These are phyloP conservation scores for Caenorhabditis latens DNA, from an alignment of 1,140 invertebrate species.

Conservation along the genomic window DNA sequence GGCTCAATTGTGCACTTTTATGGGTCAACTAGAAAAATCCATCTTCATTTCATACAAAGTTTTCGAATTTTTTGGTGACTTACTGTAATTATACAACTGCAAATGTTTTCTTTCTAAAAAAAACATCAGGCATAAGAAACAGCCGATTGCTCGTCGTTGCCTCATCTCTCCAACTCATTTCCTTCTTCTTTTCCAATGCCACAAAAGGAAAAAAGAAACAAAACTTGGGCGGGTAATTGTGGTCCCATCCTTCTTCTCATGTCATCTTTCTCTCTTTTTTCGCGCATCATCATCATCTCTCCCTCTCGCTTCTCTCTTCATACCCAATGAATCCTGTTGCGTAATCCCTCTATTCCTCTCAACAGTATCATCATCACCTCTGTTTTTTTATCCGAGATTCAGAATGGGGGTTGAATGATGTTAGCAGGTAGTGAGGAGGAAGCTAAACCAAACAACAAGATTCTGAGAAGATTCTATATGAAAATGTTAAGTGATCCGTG, in stretches of 20 bases:
- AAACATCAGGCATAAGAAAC: too few species aligned
- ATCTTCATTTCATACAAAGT: too few species aligned
- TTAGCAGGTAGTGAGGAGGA: background rate
- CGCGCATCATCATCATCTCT: background rate
- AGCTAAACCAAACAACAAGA: background rate
- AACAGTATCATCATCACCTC: background rate
- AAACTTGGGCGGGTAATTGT: constrained; percentile 10
- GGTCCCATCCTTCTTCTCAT: background rate
- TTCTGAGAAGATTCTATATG: background rate
- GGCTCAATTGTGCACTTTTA: too few species aligned
- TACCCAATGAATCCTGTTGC: constrained; percentile 33
- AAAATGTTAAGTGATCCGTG: constrained; percentile 35
- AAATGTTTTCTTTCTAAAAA: too few species aligned
- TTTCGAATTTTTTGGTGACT: too few species aligned
- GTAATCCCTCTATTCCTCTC: constrained; percentile 7
- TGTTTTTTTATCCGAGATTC: background rate
- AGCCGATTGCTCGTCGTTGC: background rate
- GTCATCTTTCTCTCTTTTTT: background rate
- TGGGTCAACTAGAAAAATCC: too few species aligned
- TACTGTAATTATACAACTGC: too few species aligned
- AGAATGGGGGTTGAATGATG: constrained; percentile 9
- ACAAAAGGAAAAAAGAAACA: background rate
- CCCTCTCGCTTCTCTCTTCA: background rate
- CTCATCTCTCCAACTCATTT: background rate
- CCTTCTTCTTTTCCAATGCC: background rate